Percentiles rank a stretch among this genome's conserved stretches.
phyloP scores from a whole-genome alignment of 2,888 invertebrate genomes.

The Acanthosoma haemorrhoidale region DNA sequence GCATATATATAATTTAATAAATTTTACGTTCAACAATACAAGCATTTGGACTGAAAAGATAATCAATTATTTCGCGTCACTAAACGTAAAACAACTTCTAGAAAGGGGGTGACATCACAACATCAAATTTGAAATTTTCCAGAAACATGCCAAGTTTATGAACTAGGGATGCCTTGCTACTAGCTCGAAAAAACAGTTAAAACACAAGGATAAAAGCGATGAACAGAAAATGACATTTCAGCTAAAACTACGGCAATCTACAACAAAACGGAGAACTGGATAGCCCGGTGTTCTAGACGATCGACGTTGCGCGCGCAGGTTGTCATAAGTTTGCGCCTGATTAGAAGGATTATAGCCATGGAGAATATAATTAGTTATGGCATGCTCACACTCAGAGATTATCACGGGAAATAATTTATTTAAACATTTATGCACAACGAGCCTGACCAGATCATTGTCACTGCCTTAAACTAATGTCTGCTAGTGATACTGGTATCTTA shows the following conservation, averaged over 20 bases:
- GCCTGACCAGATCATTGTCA: too few species aligned
- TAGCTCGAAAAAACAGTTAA: not conserved
- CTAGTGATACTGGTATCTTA: too few species aligned
- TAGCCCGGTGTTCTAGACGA: not conserved
- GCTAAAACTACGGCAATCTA: not conserved
- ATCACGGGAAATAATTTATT: too few species aligned
- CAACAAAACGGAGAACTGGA: conserved; percentile 2
- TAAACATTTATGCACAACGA: too few species aligned
- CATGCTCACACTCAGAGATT: too few species aligned
- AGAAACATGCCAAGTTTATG: not conserved
- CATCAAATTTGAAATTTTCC: not conserved
- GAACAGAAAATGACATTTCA: not conserved
- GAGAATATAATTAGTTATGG: too few species aligned
- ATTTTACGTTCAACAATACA: too few species aligned
- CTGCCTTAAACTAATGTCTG: too few species aligned
- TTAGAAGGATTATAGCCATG: too few species aligned
- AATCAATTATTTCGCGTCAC: conserved; percentile 1
- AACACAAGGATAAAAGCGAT: not conserved
- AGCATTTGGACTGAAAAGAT: not conserved
- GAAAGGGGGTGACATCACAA: not conserved
- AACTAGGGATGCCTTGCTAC: not conserved
- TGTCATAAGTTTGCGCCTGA: not conserved
- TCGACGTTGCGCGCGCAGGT: not conserved
- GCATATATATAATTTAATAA: too few species aligned
- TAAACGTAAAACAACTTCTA: not conserved